Evolutionary conservation across 2,113 vertebrate species (phyloP).

Genomic region (Isichthys henryi): DNA sequence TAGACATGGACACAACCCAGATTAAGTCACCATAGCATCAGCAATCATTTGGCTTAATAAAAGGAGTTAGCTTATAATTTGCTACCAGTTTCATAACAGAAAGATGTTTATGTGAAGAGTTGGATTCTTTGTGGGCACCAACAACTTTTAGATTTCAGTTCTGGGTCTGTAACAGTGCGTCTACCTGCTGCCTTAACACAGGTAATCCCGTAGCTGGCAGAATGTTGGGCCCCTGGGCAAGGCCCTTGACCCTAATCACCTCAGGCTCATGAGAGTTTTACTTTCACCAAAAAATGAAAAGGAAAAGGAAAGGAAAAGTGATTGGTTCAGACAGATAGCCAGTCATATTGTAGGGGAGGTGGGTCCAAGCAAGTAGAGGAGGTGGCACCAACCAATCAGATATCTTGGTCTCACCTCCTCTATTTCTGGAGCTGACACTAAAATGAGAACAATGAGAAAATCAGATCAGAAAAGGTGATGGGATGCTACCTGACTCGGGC

Average conservation of each 20-base stretch:
- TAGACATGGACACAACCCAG: background rate
- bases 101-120: background rate
- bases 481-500: conserved; percentile 5
- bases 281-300: background rate
- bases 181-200: background rate
- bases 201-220: background rate
- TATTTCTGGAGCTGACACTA: background rate
- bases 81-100: background rate
- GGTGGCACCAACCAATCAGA: background rate
- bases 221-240: background rate
- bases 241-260: background rate
- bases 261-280: background rate
- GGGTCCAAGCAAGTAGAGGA: background rate
- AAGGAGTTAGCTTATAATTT: background rate
- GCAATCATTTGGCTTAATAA: background rate
- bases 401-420: background rate
- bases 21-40: background rate
- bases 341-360: background rate
- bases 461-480: background rate
- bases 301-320: too few species aligned
- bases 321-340: background rate
- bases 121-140: background rate
- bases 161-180: background rate
- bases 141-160: background rate
- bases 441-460: background rate